Evolutionary conservation across 2,113 vertebrate species (phyloP), one percentile per base, ranked within the genome.

Genomic region (Campylorhamphus procurvoides): DNA sequence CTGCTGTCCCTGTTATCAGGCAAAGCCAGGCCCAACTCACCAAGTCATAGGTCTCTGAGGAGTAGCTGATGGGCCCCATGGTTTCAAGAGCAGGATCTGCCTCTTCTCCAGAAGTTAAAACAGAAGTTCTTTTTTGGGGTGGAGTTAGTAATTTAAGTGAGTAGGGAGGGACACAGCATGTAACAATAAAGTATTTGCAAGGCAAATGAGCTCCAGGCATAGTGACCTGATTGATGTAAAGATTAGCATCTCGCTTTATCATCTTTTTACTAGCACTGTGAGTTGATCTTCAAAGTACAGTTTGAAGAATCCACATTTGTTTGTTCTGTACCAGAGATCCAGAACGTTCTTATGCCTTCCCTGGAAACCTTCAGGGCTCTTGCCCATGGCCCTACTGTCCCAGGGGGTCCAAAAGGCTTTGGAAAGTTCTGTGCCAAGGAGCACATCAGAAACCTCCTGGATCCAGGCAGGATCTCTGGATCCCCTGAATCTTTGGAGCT

Each of bases 101-200:
- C 68, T 95, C 72, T 89, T 58, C 74, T 85, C 64, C 44, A 76
- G 88, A 68, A 84, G 82, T 86, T 93, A 79, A 76, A 52, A 87
- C 69, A 67, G 24, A 93, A 86, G 89, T 87, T 94, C 49, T 92
- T 94, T 84, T 84, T 50, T 60, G 52, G 79, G 90, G 93, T 72
- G 95, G 63, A 78, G 72, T 90, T 80, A 84, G 37, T 66, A 0
- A 66, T 89, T 90, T 92, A 68, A 87, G 89, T 5, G 53, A 84
- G 49, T 6, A 56, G 80, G 47, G 72, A 94, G 84, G 89, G 60
- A 84, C 78, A 6, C 6, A 18, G 56, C 33, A 8, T 56, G 52
- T 28, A 80, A 69, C 75, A 93, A 69, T 17, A 42, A 33, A 55
- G 25, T 35, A 84, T 97, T 97, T 97, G 95, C 96, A 96, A 97